Evolutionary conservation across 1,140 invertebrate species (phyloP).

Genomic region (Globodera ellingtonae): DNA sequence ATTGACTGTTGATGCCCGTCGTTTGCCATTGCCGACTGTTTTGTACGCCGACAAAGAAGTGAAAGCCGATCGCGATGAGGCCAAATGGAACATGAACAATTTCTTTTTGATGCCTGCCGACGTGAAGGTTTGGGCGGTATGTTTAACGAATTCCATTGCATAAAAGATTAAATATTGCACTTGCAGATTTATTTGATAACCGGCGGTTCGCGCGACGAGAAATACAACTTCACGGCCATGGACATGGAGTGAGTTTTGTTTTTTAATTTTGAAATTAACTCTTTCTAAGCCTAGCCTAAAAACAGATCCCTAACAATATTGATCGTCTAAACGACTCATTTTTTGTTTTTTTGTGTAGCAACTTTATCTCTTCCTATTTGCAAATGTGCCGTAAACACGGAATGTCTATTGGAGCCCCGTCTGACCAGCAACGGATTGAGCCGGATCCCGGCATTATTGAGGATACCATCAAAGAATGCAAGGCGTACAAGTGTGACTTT

Average conservation of each 20-base stretch:
- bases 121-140: constrained; percentile 34
- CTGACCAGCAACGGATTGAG: constrained; percentile 18
- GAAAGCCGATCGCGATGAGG: constrained; percentile 18
- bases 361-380: constrained; percentile 26
- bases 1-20: constrained; percentile 22
- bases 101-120: constrained; percentile 30
- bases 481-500: constrained; percentile 32
- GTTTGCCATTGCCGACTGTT: constrained; percentile 18
- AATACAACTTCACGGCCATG: neutral
- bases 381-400: constrained; percentile 28
- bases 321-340: too few species aligned
- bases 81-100: constrained; percentile 32
- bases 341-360: constrained; percentile 27
- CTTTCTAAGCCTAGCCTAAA: too few species aligned
- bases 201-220: constrained; percentile 12
- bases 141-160: neutral
- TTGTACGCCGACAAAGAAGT: constrained; percentile 9
- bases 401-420: constrained; percentile 16
- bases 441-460: neutral
- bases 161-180: too few species aligned
- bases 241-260: constrained; percentile 15
- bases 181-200: constrained; percentile 8
- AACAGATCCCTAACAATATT: neutral
- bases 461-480: constrained; percentile 23
- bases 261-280: too few species aligned